Base-by-base conservation (phyloP, 2,113 vertebrate genomes). In the Ondatra zibethicus region DNA sequence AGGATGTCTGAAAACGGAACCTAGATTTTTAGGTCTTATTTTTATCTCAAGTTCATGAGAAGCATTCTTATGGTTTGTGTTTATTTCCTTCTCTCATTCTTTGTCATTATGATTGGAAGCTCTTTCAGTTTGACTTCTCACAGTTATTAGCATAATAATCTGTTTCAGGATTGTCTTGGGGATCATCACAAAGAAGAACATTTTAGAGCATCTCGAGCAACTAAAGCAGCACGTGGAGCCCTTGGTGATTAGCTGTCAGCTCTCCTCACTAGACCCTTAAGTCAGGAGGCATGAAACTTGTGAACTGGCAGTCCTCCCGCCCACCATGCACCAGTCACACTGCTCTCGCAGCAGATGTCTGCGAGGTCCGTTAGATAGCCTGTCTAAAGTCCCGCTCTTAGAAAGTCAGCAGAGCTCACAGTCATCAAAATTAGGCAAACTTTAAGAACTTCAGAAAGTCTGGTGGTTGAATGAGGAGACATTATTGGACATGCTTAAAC, bases 171-270 rank as follows among this genome's bases (percentile, higher is more conserved):
- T 99, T 99, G 99, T 99, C 99, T 99, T 99, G 99, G 99, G 99
- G 98, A 99, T 99, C 99, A 99, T 99, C 99, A 99, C 99, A 99
- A 99, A 99, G 99, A 99, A 99, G 99, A 99, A 99, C 99, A 99
- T 99, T 99, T 99, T 99, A 99, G 99, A 99, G 97, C 99, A 99
- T 99, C 99, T 99, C 99, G 99, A 99, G 99, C 99, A 99, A 99
- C 99, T 99, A 99, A 99, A 99, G 99, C 99, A 99, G 98, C 99
- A 99, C 99, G 98, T 99, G 99, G 99, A 99, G 98, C 99, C 99
- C 99, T 98, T 99, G 99, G 99, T 99, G 99, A 99, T 99, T 99
- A 99, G 99, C 98, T 99, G 99, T 99, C 99, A 99, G 98, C 99
- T 98, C 98, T 99, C 98, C 98, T 99, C 99, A 98, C 98, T 98